Conservation (phyloP, 2,797 vertebrate genomes). For the Smutsia temminckii region DNA sequence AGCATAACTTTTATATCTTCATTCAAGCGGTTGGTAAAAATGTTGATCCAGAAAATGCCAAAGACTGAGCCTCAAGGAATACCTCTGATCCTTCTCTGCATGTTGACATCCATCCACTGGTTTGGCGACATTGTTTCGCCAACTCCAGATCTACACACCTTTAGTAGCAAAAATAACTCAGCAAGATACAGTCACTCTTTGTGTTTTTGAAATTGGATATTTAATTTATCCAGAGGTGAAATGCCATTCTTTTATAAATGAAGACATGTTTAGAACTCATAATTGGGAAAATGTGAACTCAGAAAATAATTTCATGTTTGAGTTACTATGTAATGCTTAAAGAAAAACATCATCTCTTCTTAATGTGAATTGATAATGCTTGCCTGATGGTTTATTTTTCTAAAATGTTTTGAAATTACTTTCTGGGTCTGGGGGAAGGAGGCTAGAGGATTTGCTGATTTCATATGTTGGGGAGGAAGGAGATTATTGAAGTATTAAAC, state of each 20-base stretch:
- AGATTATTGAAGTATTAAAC: background rate
- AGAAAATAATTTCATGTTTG: conserved; percentile 62
- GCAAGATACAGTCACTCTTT: background rate
- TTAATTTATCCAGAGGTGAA: conserved; percentile 50
- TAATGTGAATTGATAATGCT: conserved; percentile 32
- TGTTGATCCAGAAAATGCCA: conserved; percentile 49
- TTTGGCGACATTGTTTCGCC: background rate
- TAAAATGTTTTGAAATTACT: conserved; percentile 60
- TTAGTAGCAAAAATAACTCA: background rate
- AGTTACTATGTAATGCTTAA: conserved; percentile 58
- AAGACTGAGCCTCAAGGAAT: conserved; percentile 5
- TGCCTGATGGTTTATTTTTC: conserved; percentile 55
- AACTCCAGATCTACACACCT: background rate
- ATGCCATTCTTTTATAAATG: conserved; percentile 53
- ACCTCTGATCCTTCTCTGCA: background rate
- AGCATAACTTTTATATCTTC: conserved; percentile 66
- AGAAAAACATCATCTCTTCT: conserved; percentile 16
- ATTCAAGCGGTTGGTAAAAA: conserved; percentile 71
- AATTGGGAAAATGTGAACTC: conserved; percentile 65
- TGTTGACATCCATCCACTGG: background rate
- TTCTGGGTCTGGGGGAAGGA: background rate
- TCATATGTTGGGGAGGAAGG: background rate
- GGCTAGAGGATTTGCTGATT: background rate
- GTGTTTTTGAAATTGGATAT: conserved; percentile 54
- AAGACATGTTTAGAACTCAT: conserved; percentile 57